These are phyloP conservation scores for Thereva nobilitata DNA, from an alignment of 2,888 invertebrate species.

Conservation along the genomic window DNA sequence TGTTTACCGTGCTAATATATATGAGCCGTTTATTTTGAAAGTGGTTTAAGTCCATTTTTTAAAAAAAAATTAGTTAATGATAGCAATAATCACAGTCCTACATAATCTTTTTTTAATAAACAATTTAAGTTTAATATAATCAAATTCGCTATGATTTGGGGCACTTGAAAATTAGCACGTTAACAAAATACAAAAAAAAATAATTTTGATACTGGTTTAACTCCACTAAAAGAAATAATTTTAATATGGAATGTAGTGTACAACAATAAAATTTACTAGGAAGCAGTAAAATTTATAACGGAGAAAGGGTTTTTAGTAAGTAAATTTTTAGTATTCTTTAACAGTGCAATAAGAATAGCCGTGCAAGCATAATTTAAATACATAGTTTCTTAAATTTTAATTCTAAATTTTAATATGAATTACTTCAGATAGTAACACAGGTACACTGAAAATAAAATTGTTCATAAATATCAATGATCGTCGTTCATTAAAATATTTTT, in stretches of 20 bases:
- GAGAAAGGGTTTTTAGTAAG: slow-evolving; percentile 22
- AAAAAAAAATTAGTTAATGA: slow-evolving; percentile 12
- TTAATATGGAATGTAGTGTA: slow-evolving; percentile 29
- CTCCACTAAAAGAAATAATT: slow-evolving; percentile 33
- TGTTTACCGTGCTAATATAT: no score
- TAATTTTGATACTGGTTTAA: slow-evolving; percentile 26
- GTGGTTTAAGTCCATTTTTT: slow-evolving; percentile 8
- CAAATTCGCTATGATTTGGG: slow-evolving; percentile 14
- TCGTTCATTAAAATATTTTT: no score
- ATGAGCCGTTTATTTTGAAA: no score
- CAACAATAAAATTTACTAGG: slow-evolving; percentile 30
- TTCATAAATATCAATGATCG: no score
- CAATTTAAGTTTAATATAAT: slow-evolving; percentile 22
- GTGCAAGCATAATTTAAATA: slow-evolving; percentile 27
- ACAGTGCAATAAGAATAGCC: slow-evolving; percentile 25
- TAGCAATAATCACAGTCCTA: no score
- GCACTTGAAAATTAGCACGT: slow-evolving; percentile 18
- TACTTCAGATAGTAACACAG: no score
- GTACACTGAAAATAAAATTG: neutral
- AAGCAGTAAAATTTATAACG: no score
- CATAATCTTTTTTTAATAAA: slow-evolving; percentile 23
- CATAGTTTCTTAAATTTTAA: slow-evolving; percentile 24
- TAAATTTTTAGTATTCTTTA: slow-evolving; percentile 30
- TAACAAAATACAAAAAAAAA: slow-evolving; percentile 25
- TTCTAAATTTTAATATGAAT: slow-evolving; percentile 22